These are phyloP conservation scores for Aldrovandia affinis DNA, from an alignment of 2,797 vertebrate genomes.

Conservation along the genomic window DNA sequence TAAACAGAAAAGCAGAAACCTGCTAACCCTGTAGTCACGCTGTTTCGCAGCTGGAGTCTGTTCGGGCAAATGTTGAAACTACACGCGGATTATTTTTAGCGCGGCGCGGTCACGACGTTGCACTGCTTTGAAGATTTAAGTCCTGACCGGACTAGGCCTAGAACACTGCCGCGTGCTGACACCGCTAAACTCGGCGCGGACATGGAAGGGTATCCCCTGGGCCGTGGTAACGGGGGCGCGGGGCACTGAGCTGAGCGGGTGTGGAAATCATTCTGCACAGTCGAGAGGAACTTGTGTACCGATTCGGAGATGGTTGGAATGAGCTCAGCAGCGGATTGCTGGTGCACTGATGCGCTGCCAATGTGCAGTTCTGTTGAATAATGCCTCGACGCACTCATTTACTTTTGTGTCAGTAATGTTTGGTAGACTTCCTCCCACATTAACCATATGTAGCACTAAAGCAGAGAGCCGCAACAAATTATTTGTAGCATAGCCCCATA, in stretches of 20 bases:
- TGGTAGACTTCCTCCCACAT: slow-evolving; percentile 28
- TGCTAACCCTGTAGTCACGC: background rate
- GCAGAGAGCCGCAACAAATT: slow-evolving; percentile 33
- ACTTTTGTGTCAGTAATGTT: slow-evolving; percentile 12
- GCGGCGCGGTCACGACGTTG: no score
- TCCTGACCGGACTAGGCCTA: background rate
- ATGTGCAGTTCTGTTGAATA: background rate
- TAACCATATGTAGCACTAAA: slow-evolving; percentile 32
- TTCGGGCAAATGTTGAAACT: background rate
- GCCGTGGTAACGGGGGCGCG: background rate
- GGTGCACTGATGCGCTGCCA: background rate
- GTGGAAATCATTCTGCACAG: background rate
- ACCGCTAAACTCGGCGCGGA: background rate
- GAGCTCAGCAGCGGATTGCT: background rate
- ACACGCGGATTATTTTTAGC: background rate
- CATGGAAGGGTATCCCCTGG: background rate
- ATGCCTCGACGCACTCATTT: slow-evolving; percentile 12
- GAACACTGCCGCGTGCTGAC: background rate
- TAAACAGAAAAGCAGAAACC: background rate
- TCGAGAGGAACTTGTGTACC: no score
- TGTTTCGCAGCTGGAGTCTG: background rate
- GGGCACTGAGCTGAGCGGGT: no score
- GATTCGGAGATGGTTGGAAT: background rate
- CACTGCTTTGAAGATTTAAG: background rate
- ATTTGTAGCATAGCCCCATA: no score